Base-by-base conservation (phyloP, 1,140 invertebrate genomes). In the Monomorium pharaonis region DNA sequence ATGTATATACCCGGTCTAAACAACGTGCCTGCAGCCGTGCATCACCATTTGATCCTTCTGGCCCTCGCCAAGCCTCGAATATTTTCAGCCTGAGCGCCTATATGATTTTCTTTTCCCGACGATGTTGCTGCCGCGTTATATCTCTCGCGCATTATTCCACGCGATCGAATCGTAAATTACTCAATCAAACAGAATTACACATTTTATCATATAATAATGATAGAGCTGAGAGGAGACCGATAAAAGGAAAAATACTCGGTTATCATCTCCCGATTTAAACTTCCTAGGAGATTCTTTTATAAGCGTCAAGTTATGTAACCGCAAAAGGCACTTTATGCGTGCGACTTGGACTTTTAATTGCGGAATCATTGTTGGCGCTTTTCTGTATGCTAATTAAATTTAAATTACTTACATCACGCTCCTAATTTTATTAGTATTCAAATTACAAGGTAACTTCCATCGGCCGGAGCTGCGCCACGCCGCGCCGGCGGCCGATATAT, bases 1-100 rank as follows among this genome's bases (percentile, higher is more conserved):
- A 37, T 33, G 24, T 70, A 42, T 47, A 42, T 72, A 80, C 70
- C n/a, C 51, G 51, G 33, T 42, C n/a, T 44, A 42, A 81, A 70
- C 49, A 58, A 24, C 37, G 63, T 24, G 33, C 10, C 21, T 80
- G 12, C 3, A 30, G 0, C 33, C 24, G 14, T 37, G 9, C 44
- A 14, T 16, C 5, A 14, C 21, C 5, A 65, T 18, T 67, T 80
- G 27, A 33, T 7, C 9, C 30, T 69, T 33, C 14, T 51, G 62
- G 16, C 4, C 27, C 10, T 65, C 44, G n/a, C 14, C n/a, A 9
- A 67, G 44, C 16, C 51, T 54, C 21, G 47, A 80, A 65, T 63
- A 77, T 27, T 69, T 78, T 37, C 27, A 65, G 18, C 18, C 33
- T 21, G n/a, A 24, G 3, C 30, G 21, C 37, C n/a, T n/a, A 7